Conservation (phyloP, 2,797 vertebrate genomes). For the Philypnodon macrostomus region DNA sequence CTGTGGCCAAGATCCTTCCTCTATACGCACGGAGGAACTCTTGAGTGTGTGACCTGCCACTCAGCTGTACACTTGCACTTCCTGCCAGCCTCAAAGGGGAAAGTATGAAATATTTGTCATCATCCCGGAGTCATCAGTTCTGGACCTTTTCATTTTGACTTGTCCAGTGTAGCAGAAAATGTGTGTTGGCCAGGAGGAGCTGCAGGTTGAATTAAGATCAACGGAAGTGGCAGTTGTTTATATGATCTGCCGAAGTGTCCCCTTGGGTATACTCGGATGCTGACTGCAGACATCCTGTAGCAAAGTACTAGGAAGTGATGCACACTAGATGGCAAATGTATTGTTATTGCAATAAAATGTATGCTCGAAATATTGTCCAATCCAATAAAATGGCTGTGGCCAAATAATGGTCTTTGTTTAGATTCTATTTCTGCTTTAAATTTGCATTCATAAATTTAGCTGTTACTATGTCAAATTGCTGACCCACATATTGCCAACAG, state of each 20-base stretch:
- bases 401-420: too few species aligned
- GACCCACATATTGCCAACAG: too few species aligned
- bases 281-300: slow-evolving; percentile 30
- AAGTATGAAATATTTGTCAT: slow-evolving; percentile 19
- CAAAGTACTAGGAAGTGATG: slow-evolving; percentile 19
- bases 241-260: slow-evolving; percentile 37
- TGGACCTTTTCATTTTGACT: slow-evolving; percentile 42
- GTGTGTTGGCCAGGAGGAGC: slow-evolving; percentile 22
- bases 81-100: slow-evolving; percentile 30
- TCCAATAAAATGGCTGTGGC: too few species aligned
- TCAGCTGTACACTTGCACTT: slow-evolving; percentile 40
- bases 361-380: too few species aligned
- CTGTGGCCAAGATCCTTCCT: slow-evolving; percentile 56
- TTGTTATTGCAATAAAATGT: too few species aligned
- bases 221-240: slow-evolving; percentile 38
- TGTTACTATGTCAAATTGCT: too few species aligned
- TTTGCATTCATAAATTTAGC: too few species aligned
- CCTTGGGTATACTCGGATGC: slow-evolving; percentile 24
- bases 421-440: too few species aligned
- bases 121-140: slow-evolving; percentile 21
- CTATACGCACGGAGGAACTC: slow-evolving; percentile 41
- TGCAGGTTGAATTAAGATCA: slow-evolving; percentile 44
- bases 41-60: slow-evolving; percentile 48
- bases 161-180: slow-evolving; percentile 18
- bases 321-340: too few species aligned